Evolutionary conservation across 2,113 vertebrate genomes (phyloP), one percentile per base, ranked within the genome.

Genomic region (Silurus meridionalis): DNA sequence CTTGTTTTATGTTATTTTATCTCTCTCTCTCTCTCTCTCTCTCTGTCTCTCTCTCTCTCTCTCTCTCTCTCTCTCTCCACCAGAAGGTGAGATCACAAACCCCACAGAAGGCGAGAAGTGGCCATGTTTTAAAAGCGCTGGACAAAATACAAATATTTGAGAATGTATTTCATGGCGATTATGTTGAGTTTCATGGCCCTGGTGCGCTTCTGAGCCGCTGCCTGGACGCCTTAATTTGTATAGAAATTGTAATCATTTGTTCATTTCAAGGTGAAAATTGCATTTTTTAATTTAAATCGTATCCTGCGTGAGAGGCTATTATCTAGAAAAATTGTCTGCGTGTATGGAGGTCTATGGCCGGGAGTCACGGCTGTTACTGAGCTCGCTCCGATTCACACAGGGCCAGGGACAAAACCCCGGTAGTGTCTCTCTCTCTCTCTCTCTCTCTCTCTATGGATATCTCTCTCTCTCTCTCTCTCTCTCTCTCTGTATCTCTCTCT

Each of bases 171-270:
- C 98, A 99, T 97, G 98, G 96, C 96, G 97, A 99, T 99, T 99
- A 99, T 98, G 98, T 98, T 96, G 97, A 96, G 97, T 99, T 99
- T 99, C 97, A 97, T 99, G 98, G 97, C 94, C 97, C 94, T 95
- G 95, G 97, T 96, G 92, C 95, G 96, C 96, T 96, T 97, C 96
- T 97, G 97, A 97, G 98, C 97, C 97, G 91, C 96, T 96, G 96
- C 96, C 97, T 98, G 97, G 97, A 98, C 97, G 97, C 98, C 98
- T 99, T 99, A 98, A 99, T 99, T 99, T 99, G 98, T 98, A 98
- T 99, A 99, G 98, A 99, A 99, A 99, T 98, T 99, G 98, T 99
- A 99, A 99, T 99, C 98, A 99, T 99, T 99, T 99, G 98, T 99
- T 99, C 98, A 99, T 99, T 99, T 99, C 97, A 99, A 99, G 98